phyloP scores from a whole-genome alignment of 2,113 vertebrate genomes.

The Brachirus orientalis region DNA sequence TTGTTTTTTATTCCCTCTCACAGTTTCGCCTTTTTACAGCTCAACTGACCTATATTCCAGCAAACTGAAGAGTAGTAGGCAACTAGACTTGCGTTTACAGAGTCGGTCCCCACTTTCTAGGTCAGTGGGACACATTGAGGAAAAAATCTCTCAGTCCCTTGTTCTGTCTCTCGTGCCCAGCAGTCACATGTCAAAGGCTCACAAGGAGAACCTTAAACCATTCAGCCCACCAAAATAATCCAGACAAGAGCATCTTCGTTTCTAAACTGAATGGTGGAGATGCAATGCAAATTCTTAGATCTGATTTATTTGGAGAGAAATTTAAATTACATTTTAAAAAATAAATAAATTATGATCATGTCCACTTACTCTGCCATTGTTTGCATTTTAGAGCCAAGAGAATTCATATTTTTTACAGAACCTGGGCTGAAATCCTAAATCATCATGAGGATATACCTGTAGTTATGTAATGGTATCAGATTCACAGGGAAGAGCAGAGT shows the following conservation, averaged over 20 bases:
- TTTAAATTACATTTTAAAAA: no score
- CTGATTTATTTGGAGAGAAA: background rate
- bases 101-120: slow-evolving; percentile 73
- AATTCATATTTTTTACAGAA: background rate
- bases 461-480: slow-evolving; percentile 57
- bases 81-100: slow-evolving; percentile 59
- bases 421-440: slow-evolving; percentile 8
- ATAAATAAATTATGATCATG: no score
- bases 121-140: slow-evolving; percentile 77
- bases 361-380: no score
- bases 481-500: slow-evolving; percentile 30
- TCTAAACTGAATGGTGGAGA: background rate
- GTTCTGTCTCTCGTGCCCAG: slow-evolving; percentile 31
- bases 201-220: slow-evolving; percentile 31
- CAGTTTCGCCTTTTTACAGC: slow-evolving; percentile 26
- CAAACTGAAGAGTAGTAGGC: slow-evolving; percentile 39
- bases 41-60: slow-evolving; percentile 77
- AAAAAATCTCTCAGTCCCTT: slow-evolving; percentile 39
- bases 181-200: slow-evolving; percentile 42
- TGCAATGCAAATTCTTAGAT: background rate
- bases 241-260: background rate
- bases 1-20: slow-evolving; percentile 7
- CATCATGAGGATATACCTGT: slow-evolving; percentile 1
- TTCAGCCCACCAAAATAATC: background rate
- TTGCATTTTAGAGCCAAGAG: background rate